Conservation (phyloP, 2,113 vertebrate species). For the Lampris megalopsis region DNA sequence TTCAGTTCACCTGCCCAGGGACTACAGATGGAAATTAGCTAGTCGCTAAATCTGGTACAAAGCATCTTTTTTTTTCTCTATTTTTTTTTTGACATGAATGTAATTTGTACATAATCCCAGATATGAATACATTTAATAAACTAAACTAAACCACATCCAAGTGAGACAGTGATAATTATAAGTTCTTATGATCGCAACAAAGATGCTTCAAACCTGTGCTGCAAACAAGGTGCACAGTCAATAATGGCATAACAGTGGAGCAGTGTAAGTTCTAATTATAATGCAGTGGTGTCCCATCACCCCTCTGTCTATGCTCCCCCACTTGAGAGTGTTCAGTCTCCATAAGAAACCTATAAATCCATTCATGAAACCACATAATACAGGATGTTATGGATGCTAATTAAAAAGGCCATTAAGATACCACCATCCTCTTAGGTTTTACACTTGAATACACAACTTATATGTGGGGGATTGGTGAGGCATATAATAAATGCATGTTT, state of each 20-base stretch:
- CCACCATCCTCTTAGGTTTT: slow-evolving; percentile 30
- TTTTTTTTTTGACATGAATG: too few species aligned
- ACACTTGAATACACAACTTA: slow-evolving; percentile 1
- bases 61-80: too few species aligned
- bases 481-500: slow-evolving; percentile 8
- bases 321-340: slow-evolving; percentile 24
- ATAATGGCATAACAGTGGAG: slow-evolving; percentile 62
- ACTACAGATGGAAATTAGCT: too few species aligned
- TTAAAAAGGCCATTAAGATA: slow-evolving; percentile 54
- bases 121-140: too few species aligned
- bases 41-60: too few species aligned
- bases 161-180: slow-evolving; percentile 64
- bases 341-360: slow-evolving; percentile 44
- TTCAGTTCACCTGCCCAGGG: too few species aligned
- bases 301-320: slow-evolving; percentile 46
- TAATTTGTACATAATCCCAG: too few species aligned
- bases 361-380: slow-evolving; percentile 52
- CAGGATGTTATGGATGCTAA: slow-evolving; percentile 39
- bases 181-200: slow-evolving; percentile 57
- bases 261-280: slow-evolving; percentile 53
- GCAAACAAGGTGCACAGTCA: slow-evolving; percentile 47
- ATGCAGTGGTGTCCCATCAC: slow-evolving; percentile 46
- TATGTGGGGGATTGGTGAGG: slow-evolving; percentile 20
- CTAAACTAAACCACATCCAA: not conserved
- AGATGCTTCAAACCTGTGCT: slow-evolving; percentile 58